Base-by-base conservation (phyloP, 2,113 vertebrate genomes). In the Elaphurus davidianus region DNA sequence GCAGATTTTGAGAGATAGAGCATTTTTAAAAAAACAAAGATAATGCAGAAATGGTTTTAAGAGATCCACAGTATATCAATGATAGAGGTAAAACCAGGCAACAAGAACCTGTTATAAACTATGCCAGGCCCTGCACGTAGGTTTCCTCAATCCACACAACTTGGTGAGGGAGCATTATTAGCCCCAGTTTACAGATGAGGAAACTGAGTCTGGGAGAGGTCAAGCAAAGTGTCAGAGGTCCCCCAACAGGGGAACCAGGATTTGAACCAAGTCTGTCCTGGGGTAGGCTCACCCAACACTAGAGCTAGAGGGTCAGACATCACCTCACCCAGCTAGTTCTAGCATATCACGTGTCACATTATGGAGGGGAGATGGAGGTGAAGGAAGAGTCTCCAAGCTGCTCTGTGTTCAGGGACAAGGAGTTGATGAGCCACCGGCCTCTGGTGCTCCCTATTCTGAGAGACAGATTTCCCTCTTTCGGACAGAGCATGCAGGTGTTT, bases 241-340 rank as follows among this genome's bases (percentile, higher is more conserved):
- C 36, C 9, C 2, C 45, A 1, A 1, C 0, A 4, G n/a, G 17
- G 21, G 10, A n/a, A 5, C 5, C 2, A 36, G 57, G 67, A 84
- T 40, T 40, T 47, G 45, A 87, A 33, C 40, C n/a, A 7, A 52
- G 9, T 45, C 45, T 17, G 21, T 23, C 28, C 1, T 33, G n/a
- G 36, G 45, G 6, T 0, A 11, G 52, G 40, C 36, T 50, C 7
- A 45, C 8, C 25, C 17, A 7, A 5, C 10, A 50, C 16, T n/a
- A 74, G 78, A 10, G 33, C 54, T 19, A 15, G 19, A 30, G 16
- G 50, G 19, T 50, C 81, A 23, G 13, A 25, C 36, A 40, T 5
- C 17, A 5, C 27, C 43, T 19, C 19, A 50, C 19, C 45, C 14
- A 36, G 25, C 47, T 27, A 15, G 40, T 60, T 82, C 40, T 17